A percentile compares a stretch with the other conserved stretches of the same genome.
phyloP scores from a whole-genome alignment of 2,797 vertebrate genomes.

The Lagorchestes hirsutus region DNA sequence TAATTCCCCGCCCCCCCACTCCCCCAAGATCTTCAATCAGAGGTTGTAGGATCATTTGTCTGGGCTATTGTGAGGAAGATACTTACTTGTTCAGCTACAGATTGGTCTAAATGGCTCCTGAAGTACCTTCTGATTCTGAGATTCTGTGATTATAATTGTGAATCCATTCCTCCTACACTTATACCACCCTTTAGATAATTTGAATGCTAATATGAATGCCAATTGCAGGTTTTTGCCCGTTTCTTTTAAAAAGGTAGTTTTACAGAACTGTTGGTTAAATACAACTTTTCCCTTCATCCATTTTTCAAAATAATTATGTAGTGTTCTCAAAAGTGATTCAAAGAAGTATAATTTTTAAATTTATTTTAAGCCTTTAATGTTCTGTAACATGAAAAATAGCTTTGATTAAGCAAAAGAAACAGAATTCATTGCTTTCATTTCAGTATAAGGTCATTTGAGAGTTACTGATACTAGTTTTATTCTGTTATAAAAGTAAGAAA shows the following conservation, averaged over 20 bases:
- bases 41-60: not conserved
- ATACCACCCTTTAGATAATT: not conserved
- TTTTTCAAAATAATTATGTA: not conserved
- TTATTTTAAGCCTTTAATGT: not conserved
- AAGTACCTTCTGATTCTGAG: not conserved
- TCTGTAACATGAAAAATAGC: not conserved
- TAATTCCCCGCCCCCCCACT: too few relatives aligned
- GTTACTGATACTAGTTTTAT: not conserved
- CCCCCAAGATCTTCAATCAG: not conserved
- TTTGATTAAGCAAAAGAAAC: not conserved
- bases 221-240: not conserved
- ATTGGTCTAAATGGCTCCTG: not conserved
- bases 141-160: not conserved
- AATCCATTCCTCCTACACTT: not conserved
- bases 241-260: not conserved
- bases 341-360: rapidly evolving
- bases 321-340: not conserved
- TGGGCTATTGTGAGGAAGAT: not conserved
- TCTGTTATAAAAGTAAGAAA: conserved; percentile 20
- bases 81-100: not conserved
- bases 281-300: too few relatives aligned
- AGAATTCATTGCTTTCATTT: not conserved
- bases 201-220: not conserved
- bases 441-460: not conserved
- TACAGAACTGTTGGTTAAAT: not conserved